phyloP scores from a whole-genome alignment of 2,113 vertebrate genomes.

The Neolamprologus falcicula region DNA sequence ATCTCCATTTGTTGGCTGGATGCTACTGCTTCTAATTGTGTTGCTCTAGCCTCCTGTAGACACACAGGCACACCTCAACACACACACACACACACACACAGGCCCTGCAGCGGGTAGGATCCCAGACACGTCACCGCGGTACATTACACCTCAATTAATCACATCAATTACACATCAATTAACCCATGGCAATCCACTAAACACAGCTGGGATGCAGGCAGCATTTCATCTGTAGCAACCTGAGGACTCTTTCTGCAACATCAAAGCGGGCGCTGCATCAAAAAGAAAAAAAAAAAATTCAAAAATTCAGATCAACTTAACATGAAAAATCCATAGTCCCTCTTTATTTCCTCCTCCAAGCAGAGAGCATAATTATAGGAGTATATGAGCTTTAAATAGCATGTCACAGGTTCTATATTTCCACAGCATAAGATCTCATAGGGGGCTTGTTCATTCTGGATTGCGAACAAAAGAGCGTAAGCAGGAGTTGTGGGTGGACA shows the following conservation, averaged over 20 bases:
- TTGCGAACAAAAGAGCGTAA: background rate
- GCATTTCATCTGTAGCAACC: constrained; percentile 22
- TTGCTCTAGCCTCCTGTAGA: constrained; percentile 53
- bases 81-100: background rate
- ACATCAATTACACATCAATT: constrained; percentile 73
- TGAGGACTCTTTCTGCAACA: constrained; percentile 30
- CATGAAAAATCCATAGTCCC: background rate
- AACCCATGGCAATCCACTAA: constrained; percentile 61
- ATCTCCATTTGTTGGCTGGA: constrained; percentile 74
- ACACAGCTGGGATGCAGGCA: constrained; percentile 28
- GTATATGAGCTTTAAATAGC: background rate
- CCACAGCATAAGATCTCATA: background rate
- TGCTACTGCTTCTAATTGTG: constrained; percentile 69
- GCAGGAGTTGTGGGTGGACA: background rate
- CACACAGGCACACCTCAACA: background rate
- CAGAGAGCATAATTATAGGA: background rate
- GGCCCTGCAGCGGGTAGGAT: constrained; percentile 35
- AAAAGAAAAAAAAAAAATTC: background rate
- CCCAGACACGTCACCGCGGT: constrained; percentile 51
- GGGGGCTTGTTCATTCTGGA: background rate
- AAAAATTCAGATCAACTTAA: background rate
- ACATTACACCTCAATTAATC: constrained; percentile 78
- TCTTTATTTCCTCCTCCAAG: background rate
- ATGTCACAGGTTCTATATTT: constrained; percentile 2
- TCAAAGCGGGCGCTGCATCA: constrained; percentile 36